Evolutionary conservation across 2,113 vertebrate species (phyloP).

Genomic region (Notothenia rossii): DNA sequence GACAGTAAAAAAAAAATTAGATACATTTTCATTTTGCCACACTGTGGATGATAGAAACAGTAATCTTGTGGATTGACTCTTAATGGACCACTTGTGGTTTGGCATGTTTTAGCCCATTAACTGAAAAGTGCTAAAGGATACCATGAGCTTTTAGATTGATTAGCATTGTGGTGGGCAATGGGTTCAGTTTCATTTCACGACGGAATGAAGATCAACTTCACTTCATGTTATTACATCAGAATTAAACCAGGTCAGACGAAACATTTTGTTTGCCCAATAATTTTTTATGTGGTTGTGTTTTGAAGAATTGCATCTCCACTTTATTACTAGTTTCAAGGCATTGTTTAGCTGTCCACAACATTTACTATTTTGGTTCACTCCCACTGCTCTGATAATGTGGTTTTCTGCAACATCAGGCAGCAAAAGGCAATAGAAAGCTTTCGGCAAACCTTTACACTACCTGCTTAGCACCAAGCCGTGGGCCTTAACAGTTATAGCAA

Average conservation of each 20-base stretch:
- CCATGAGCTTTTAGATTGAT: conserved; percentile 28
- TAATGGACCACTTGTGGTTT: conserved; percentile 47
- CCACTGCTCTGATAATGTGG: not conserved
- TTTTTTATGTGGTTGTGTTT: conserved; percentile 4
- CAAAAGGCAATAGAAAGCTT: not conserved
- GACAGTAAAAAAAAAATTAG: conserved; percentile 18
- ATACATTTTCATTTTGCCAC: conserved; percentile 27
- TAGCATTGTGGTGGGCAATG: not conserved
- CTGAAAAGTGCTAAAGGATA: conserved; percentile 7
- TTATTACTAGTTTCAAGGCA: not conserved
- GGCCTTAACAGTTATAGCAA: not conserved
- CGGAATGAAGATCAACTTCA: not conserved
- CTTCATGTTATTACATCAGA: not conserved
- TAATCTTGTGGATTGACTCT: conserved; percentile 30
- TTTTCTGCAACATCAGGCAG: not conserved
- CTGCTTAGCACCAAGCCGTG: not conserved
- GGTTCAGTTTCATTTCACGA: conserved; percentile 9
- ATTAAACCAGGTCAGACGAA: not conserved
- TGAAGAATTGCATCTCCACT: not conserved
- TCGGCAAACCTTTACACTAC: not conserved
- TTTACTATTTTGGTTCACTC: not conserved
- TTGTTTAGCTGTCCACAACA: not conserved
- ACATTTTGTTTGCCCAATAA: conserved; percentile 2
- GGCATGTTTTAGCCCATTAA: conserved; percentile 31
- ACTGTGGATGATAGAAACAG: conserved; percentile 15